Conservation (phyloP, 1,140 invertebrate species). For the Panagrolaimus sp. region DNA sequence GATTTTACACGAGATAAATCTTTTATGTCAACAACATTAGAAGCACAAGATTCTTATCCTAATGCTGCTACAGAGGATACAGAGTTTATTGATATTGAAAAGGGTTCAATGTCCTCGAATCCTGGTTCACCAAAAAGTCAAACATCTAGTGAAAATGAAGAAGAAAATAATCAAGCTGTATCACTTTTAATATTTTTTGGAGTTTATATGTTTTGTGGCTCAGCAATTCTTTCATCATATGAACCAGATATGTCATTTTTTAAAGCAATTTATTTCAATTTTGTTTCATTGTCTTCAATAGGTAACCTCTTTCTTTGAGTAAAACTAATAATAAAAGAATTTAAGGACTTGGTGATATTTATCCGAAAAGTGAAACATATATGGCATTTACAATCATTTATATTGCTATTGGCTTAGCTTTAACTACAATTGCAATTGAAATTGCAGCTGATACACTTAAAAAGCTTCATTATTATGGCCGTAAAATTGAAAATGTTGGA, state of each 20-base stretch:
- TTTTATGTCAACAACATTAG: neutral
- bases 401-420: constrained; percentile 52
- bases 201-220: constrained; percentile 26
- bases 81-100: constrained; percentile 3
- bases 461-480: constrained; percentile 56
- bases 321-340: neutral
- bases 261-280: constrained; percentile 46
- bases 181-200: constrained; percentile 25
- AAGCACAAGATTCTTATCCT: neutral
- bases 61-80: neutral
- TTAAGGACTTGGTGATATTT: constrained; percentile 6
- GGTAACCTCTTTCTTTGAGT: constrained; percentile 25
- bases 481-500: constrained; percentile 58
- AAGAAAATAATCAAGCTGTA: constrained; percentile 18
- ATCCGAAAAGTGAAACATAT: constrained; percentile 40
- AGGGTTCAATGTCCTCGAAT: neutral
- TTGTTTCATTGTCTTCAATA: constrained; percentile 43
- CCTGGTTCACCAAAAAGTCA: neutral
- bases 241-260: constrained; percentile 41
- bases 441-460: constrained; percentile 57
- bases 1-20: constrained; percentile 9
- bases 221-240: constrained; percentile 24
- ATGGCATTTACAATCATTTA: constrained; percentile 53
- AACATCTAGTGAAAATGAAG: constrained; percentile 15
- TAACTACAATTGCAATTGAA: constrained; percentile 57